Conservation (phyloP, 2,113 vertebrate genomes). For the Leucoraja erinaceus region DNA sequence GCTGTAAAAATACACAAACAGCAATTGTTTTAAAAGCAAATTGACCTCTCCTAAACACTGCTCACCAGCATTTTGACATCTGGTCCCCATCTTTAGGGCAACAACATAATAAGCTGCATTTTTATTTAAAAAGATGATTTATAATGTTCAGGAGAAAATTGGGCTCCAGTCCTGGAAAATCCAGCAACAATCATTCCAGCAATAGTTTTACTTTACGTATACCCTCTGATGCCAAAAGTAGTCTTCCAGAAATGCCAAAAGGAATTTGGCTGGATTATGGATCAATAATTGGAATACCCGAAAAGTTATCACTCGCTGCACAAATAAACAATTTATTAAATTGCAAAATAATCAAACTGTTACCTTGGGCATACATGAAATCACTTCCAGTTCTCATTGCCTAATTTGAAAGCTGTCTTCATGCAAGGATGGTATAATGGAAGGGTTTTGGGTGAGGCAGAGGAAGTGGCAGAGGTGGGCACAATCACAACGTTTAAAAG, state of each 20-base stretch:
- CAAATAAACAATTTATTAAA: neutral
- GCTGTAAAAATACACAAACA: neutral
- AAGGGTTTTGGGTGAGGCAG: too few relatives aligned
- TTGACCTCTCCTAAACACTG: neutral
- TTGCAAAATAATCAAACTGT: neutral
- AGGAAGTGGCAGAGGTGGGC: too few relatives aligned
- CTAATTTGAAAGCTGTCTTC: neutral
- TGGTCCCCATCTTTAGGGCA: neutral
- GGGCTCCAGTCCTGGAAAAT: constrained; percentile 21
- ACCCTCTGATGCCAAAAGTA: neutral
- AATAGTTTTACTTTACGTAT: neutral
- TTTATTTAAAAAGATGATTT: constrained; percentile 2
- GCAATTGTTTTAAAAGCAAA: neutral
- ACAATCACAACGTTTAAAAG: too few relatives aligned
- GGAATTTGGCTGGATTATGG: neutral
- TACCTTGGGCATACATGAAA: neutral
- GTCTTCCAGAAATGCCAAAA: neutral
- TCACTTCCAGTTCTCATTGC: neutral
- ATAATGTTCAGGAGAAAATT: constrained; percentile 9
- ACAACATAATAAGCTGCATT: neutral
- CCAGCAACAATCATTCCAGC: constrained; percentile 1
- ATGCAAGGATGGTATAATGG: neutral
- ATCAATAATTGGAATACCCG: neutral
- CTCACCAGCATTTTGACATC: constrained; percentile 26
- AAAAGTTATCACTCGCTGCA: neutral